Percentiles rank a stretch among this genome's conserved stretches.
Evolutionary conservation across 2,797 vertebrate species (phyloP).

Genomic region (Coreius guichenoti): DNA sequence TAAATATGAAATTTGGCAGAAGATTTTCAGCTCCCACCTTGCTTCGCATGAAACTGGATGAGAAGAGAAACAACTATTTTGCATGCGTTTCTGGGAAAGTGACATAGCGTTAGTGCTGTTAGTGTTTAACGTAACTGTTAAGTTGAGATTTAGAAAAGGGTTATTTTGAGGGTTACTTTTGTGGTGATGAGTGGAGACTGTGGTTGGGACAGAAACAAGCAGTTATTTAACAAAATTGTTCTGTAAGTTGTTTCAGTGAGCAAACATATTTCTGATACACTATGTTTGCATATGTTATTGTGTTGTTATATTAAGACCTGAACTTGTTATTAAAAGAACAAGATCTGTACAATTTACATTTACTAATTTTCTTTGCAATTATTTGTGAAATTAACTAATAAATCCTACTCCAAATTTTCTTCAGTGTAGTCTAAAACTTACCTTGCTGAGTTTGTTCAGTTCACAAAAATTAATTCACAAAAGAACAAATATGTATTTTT

Average conservation of each 20-base stretch:
- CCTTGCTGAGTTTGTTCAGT: background rate
- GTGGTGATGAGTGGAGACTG: slow-evolving; percentile 19
- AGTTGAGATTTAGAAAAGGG: slow-evolving; percentile 10
- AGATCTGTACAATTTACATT: background rate
- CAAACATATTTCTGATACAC: background rate
- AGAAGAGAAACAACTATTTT: background rate
- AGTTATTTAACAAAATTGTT: background rate
- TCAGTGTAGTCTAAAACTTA: background rate
- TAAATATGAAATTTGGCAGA: background rate
- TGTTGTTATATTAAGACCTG: background rate
- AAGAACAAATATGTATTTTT: background rate
- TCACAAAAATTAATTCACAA: background rate
- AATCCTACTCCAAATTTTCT: background rate
- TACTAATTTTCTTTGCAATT: background rate
- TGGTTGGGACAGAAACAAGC: slow-evolving; percentile 20
- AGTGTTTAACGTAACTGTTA: background rate
- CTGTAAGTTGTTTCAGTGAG: background rate
- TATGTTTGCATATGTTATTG: background rate
- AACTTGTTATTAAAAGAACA: background rate
- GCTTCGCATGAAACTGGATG: background rate
- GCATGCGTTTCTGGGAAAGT: slow-evolving; percentile 15
- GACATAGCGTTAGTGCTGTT: background rate
- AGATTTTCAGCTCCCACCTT: background rate
- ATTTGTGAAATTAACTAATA: background rate
- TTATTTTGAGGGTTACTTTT: slow-evolving; percentile 39